Evolutionary conservation across 2,888 invertebrate species (phyloP).

Genomic region (Crossocerus cetratus): DNA sequence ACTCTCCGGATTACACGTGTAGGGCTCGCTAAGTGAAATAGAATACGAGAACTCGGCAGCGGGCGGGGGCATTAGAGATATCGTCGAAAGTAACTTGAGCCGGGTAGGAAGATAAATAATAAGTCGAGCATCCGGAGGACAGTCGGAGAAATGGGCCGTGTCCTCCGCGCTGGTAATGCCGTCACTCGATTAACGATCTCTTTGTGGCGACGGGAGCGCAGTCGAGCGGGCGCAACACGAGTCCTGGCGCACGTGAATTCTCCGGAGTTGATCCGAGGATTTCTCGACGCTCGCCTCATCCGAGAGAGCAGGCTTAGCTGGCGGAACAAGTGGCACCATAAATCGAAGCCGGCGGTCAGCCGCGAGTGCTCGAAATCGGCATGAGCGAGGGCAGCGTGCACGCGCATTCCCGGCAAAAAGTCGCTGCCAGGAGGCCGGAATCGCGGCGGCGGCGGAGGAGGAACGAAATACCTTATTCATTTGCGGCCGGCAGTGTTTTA

Average conservation of each 20-base stretch:
- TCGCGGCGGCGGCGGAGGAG: constrained; percentile 46
- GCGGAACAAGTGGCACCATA: too few relatives aligned
- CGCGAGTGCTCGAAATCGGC: constrained; percentile 24
- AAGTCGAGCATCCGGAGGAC: constrained; percentile 41
- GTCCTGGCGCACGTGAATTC: too few relatives aligned
- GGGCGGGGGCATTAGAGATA: constrained; percentile 51
- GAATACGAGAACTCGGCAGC: constrained; percentile 36
- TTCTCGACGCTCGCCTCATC: too few relatives aligned
- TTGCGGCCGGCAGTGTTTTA: constrained; percentile 60
- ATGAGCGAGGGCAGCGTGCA: constrained; percentile 24
- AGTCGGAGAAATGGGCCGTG: constrained; percentile 50
- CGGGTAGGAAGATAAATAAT: constrained; percentile 55
- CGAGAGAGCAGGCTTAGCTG: too few relatives aligned
- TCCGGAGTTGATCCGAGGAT: too few relatives aligned
- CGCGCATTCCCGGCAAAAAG: constrained; percentile 52
- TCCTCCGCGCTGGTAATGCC: constrained; percentile 38
- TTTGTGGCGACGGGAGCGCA: constrained; percentile 18
- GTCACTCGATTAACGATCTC: constrained; percentile 47
- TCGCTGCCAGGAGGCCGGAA: constrained; percentile 1
- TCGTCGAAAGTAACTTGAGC: constrained; percentile 59
- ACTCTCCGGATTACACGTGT: constrained; percentile 33
- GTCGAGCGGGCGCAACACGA: too few relatives aligned
- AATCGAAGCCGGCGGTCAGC: constrained; percentile 20
- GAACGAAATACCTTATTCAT: constrained; percentile 69
- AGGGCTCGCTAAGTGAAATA: constrained; percentile 46